Percentiles rank a stretch among this genome's conserved stretches.
phyloP scores from a whole-genome alignment of 1,140 invertebrate species.

The Pseudomyrmex dendroicus region DNA sequence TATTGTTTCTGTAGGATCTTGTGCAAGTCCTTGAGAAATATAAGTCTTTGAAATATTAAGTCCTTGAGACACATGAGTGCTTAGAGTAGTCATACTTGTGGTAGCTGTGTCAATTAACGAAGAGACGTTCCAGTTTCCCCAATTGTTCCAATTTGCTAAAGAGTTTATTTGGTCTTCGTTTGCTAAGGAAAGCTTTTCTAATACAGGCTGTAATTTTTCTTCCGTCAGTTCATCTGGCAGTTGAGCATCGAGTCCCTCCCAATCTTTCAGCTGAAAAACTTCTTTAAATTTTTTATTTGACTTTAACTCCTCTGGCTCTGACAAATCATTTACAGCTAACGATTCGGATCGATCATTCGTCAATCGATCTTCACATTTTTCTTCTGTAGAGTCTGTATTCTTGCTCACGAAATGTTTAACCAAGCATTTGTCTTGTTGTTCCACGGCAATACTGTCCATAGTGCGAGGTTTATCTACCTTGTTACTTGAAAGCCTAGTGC shows the following conservation, averaged over 20 bases:
- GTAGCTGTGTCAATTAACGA: conserved; percentile 91
- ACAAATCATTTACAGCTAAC: conserved; percentile 52
- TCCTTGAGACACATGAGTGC: conserved; percentile 91
- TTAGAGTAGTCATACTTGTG: conserved; percentile 90
- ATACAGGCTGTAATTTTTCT: conserved; percentile 72
- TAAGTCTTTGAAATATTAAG: conserved; percentile 90
- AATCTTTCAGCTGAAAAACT: conserved; percentile 80
- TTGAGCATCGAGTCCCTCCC: conserved; percentile 78
- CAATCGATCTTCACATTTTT: conserved; percentile 3
- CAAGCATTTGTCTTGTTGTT: conserved; percentile 30
- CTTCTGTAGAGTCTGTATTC: conserved; percentile 39
- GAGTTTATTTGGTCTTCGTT: conserved; percentile 56
- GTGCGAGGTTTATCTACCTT: conserved; percentile 51
- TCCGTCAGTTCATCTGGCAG: conserved; percentile 75
- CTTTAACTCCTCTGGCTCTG: conserved; percentile 80
- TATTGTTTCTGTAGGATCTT: conserved; percentile 86
- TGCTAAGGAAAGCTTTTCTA: conserved; percentile 70
- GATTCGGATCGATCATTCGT: conserved; percentile 2
- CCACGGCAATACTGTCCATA: conserved; percentile 58
- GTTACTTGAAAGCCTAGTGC: conserved; percentile 53
- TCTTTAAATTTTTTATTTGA: conserved; percentile 83
- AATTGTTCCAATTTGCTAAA: conserved; percentile 85
- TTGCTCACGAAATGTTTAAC: conserved; percentile 44
- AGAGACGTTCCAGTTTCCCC: conserved; percentile 89
- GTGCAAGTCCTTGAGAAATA: conserved; percentile 87